Percentiles rank a stretch among this genome's conserved stretches.
Evolutionary conservation across 2,888 invertebrate species (phyloP).

Genomic region (Melipona beecheii): DNA sequence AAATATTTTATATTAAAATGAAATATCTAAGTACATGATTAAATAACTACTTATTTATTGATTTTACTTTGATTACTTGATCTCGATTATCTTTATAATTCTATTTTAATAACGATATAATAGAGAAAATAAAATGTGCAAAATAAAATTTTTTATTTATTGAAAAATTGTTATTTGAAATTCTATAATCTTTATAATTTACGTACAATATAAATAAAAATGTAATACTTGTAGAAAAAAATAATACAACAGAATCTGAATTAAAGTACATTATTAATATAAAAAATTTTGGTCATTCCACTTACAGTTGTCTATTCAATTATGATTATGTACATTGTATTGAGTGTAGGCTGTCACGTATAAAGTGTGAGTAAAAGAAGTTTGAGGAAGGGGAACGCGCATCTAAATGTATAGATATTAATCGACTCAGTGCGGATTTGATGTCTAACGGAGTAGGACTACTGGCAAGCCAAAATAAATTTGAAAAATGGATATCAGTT

Average conservation of each 20-base stretch:
- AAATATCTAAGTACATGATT: background rate
- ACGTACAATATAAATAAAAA: background rate
- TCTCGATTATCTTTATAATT: background rate
- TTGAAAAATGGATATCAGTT: slow-evolving; percentile 76
- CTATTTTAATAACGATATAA: background rate
- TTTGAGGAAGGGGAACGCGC: slow-evolving; percentile 59
- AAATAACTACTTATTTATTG: background rate
- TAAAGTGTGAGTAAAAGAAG: slow-evolving; percentile 48
- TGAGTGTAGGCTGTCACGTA: slow-evolving; percentile 15
- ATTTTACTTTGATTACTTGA: background rate
- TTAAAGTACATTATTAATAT: background rate
- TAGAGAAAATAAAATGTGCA: background rate
- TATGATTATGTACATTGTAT: background rate
- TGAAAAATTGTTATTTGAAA: background rate
- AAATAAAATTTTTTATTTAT: background rate
- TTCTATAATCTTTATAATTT: background rate
- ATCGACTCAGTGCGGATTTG: slow-evolving; percentile 61
- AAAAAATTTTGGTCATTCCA: slow-evolving; percentile 1
- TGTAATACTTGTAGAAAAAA: background rate
- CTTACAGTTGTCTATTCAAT: slow-evolving; percentile 7
- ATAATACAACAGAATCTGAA: background rate
- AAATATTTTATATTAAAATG: slow-evolving; percentile 13
- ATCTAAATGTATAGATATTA: slow-evolving; percentile 56
- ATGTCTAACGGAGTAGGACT: slow-evolving; percentile 49
- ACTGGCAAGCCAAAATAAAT: slow-evolving; percentile 7